Base-by-base conservation (phyloP, 2,113 vertebrate genomes). In the Chiloscyllium plagiosum region DNA sequence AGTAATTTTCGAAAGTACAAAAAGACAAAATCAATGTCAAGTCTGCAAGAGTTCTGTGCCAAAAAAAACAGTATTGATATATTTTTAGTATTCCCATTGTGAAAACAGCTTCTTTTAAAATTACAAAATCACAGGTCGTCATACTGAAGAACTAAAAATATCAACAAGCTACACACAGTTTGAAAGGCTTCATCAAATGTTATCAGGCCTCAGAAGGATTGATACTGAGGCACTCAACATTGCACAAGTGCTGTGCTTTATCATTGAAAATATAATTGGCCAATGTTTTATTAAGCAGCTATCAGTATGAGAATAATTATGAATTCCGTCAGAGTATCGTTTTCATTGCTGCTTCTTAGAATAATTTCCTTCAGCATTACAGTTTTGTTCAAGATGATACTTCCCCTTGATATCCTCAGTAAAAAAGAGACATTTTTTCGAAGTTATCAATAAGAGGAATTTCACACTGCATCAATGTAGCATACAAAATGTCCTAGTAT, bases 221-320 rank as follows among this genome's bases (percentile, higher is more conserved):
- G 24, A 52, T 52, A 13, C 69, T 15, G 68, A 72, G 69, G 17
- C 68, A 52, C 37, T 52, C 69, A 72, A 29, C 13, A 95, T 76
- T 95, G 94, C 15, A 29, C 22, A 72, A 52, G 26, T 50, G 13
- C 87, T n/a, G 87, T 29, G 29, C 33, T 29, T 70, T 72, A 72
- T 95, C 94, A 95, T 70, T 33, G 22, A 72, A 72, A 72, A 47
- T 72, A 69, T 72, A 72, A 95, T 47, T 69, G 22, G 93, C 42
- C 68, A 94, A 94, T 70, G 37, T 94, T 33, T 94, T 94, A 94
- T 94, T 94, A 15, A 94, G 47, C 42, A 94, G 37, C 37, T 70
- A 94, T 56, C 86, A 89, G 86, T 56, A 89, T 86, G 24, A 56
- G 61, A 10, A 94, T 94, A 65, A 92, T n/a, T 92, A 70, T 94